Conservation (phyloP, 92 coral and sea anemone species). For the Virgularia gustaviana region DNA sequence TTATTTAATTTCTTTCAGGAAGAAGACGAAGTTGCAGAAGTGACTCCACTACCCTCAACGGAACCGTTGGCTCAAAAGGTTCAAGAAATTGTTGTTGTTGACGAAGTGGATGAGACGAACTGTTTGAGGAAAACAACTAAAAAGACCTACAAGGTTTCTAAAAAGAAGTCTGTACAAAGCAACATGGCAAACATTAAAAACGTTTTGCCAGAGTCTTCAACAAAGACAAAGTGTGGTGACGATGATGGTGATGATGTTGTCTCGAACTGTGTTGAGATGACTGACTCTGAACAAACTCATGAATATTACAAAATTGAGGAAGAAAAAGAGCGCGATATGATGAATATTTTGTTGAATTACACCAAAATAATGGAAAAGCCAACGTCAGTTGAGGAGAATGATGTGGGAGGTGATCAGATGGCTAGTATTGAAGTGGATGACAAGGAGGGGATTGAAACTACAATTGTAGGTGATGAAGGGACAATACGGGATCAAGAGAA, state of each 20-base stretch:
- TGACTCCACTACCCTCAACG: too few relatives aligned
- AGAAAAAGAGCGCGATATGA: conserved; percentile 8
- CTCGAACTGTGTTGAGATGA: neutral
- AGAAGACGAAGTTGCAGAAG: too few relatives aligned
- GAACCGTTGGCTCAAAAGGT: neutral
- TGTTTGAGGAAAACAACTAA: conserved; percentile 5
- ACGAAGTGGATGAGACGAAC: neutral
- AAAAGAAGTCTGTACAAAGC: neutral
- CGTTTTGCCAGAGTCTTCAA: neutral
- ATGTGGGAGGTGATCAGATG: neutral
- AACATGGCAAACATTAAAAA: neutral
- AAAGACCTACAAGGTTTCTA: conserved; percentile 15
- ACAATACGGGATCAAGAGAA: too few relatives aligned
- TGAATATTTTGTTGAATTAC: too few relatives aligned
- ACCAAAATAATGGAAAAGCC: too few relatives aligned
- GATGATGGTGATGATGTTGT: neutral
- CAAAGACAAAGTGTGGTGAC: too few relatives aligned
- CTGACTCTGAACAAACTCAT: neutral
- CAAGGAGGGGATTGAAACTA: neutral
- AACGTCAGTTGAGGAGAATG: too few relatives aligned
- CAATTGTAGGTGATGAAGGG: too few relatives aligned
- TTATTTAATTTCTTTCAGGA: too few relatives aligned
- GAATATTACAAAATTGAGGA: conserved; percentile 15
- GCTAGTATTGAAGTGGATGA: neutral
- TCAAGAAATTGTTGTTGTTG: neutral